phyloP scores from a whole-genome alignment of 2,113 vertebrate genomes.

The Cyanoderma ruficeps region DNA sequence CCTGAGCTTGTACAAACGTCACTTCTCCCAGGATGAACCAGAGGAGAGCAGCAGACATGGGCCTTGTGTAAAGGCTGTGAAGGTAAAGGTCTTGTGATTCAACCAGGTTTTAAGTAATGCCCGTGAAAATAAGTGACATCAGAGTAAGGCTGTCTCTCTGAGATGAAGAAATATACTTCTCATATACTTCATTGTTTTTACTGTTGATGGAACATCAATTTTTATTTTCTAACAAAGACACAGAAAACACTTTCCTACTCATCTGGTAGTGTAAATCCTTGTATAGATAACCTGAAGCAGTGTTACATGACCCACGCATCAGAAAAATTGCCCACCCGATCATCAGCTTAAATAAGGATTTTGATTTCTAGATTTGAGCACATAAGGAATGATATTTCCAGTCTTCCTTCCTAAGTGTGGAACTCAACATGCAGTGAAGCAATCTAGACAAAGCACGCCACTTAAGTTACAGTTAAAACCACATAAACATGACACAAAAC shows the following conservation, averaged over 20 bases:
- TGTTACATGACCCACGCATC: rapidly evolving
- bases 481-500: conserved; percentile 6
- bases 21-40: background rate
- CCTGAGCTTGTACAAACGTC: background rate
- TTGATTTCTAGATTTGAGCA: background rate
- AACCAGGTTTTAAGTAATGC: background rate
- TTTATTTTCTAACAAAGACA: background rate
- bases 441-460: background rate
- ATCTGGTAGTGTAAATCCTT: background rate
- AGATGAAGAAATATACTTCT: background rate
- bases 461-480: conserved; percentile 1
- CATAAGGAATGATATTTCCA: background rate
- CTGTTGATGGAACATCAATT: background rate
- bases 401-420: background rate
- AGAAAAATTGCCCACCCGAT: background rate
- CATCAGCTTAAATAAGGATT: background rate
- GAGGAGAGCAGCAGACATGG: background rate
- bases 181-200: background rate
- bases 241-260: background rate
- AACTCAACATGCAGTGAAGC: background rate
- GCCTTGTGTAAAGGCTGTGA: background rate
- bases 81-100: rapidly evolving
- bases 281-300: background rate
- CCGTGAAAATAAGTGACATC: background rate
- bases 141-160: background rate